Conservation (phyloP, 92 coral and sea anemone species). For the Muricea muricata region DNA sequence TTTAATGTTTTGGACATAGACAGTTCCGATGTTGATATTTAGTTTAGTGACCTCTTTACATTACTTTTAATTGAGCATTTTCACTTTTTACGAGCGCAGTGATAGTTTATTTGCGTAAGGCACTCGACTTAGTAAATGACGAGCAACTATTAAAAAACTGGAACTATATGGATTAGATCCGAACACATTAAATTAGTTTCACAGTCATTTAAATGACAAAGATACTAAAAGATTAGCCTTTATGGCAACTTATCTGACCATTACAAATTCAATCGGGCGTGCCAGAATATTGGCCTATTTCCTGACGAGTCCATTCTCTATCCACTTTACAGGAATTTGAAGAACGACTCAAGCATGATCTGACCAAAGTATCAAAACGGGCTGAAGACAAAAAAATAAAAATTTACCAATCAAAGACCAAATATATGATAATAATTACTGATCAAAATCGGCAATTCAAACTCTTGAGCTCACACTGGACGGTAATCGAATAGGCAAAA, state of each 20-base stretch:
- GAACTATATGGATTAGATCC: too few species aligned
- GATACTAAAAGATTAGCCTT: constrained; percentile 51
- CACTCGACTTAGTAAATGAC: constrained; percentile 5
- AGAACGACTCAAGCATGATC: constrained; percentile 8
- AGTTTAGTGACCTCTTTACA: too few species aligned
- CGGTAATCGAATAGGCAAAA: constrained; percentile 40
- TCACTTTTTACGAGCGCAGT: too few species aligned
- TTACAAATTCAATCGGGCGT: background rate
- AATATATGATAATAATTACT: constrained; percentile 52
- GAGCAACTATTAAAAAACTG: constrained; percentile 9
- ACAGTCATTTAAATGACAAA: constrained; percentile 52
- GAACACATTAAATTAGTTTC: constrained; percentile 47
- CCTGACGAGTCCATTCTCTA: constrained; percentile 10
- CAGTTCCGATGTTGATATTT: too few species aligned
- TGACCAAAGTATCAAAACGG: constrained; percentile 13
- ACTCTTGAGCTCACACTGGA: constrained; percentile 53
- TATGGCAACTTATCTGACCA: constrained; percentile 47
- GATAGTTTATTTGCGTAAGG: constrained; percentile 6
- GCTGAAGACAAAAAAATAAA: constrained; percentile 45
- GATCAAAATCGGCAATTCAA: constrained; percentile 53
- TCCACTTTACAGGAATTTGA: background rate
- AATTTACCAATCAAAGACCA: constrained; percentile 53
- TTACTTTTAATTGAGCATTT: too few species aligned
- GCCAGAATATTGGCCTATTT: background rate
- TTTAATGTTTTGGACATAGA: too few species aligned